phyloP scores from a whole-genome alignment of 2,113 vertebrate genomes.

The Pluvianellus socialis region DNA sequence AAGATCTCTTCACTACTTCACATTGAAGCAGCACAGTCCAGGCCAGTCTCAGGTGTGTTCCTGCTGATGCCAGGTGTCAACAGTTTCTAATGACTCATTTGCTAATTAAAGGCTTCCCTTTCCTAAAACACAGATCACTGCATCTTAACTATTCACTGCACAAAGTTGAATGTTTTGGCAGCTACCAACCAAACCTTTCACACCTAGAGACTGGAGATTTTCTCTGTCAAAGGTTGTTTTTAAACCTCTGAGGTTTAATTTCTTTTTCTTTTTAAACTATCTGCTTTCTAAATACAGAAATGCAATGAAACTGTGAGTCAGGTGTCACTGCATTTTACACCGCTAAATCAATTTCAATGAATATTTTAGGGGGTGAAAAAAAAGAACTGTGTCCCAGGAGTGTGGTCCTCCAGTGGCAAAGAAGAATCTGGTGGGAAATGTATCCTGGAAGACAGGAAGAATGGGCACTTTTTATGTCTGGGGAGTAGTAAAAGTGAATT shows the following conservation, averaged over 20 bases:
- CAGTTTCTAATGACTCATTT: not conserved
- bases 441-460: not conserved
- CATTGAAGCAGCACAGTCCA: not conserved
- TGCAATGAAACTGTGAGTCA: not conserved
- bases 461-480: not conserved
- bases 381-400: not conserved
- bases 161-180: not conserved
- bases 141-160: not conserved
- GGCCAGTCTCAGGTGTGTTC: not conserved
- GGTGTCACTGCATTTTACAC: not conserved
- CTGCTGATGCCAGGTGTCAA: not conserved
- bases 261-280: not conserved
- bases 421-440: not conserved
- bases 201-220: not conserved
- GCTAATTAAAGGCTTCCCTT: constrained; percentile 6
- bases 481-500: not conserved
- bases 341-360: not conserved
- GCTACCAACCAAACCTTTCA: not conserved
- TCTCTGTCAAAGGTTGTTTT: not conserved
- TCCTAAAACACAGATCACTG: not conserved
- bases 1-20: not conserved
- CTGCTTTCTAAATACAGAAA: not conserved
- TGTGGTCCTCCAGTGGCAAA: not conserved
- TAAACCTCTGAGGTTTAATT: not conserved
- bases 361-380: not conserved